Base-by-base conservation (phyloP, 2,888 invertebrate genomes). In the Amphipyra tragopoginis region DNA sequence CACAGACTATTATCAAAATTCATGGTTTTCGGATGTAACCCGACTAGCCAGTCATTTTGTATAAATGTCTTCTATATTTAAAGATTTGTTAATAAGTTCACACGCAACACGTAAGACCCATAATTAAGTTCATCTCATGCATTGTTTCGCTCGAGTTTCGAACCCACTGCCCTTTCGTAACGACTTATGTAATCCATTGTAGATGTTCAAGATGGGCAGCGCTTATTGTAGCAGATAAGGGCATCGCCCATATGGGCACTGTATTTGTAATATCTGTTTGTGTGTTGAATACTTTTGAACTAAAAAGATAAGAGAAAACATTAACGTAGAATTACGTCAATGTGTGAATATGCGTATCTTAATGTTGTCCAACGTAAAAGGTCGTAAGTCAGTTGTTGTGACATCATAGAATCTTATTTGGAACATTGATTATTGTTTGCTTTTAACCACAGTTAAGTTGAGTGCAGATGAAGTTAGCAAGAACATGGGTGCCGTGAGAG, bases 71-170 rank as follows among this genome's bases (percentile, higher is more conserved):
- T 8, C n/a, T 44, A 36, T 48, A 38, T 48, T 33, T 15, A 50
- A 45, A 14, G 38, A 9, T 40, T 45, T 39, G 39, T 58, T 42
- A 48, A 44, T 13, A 58, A 58, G 42, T 65, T 63, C 40, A 40
- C 50, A 66, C 33, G 48, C 42, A 58, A 74, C 50, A 52, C 62
- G 11, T 33, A 50, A 44, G 38, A 10, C 10, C 36, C 54, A 58
- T 65, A 69, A 72, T 69, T 65, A 72, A 58, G 39, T 36, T 65
- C 68, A 54, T 57, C 58, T 33, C 33, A 52, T n/a, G 43, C 51
- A 73, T 73, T 73, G 73, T 73, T 38, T 60, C 63, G 59, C 40
- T 40, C 56, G 66, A 49, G 57, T 65, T 69, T 47, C 61, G 42
- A 65, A 58, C 59, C 13, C 62, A 56, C 49, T 59, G 62, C 49